phyloP scores from a whole-genome alignment of 2,888 invertebrate genomes.

The Seira ritae region DNA sequence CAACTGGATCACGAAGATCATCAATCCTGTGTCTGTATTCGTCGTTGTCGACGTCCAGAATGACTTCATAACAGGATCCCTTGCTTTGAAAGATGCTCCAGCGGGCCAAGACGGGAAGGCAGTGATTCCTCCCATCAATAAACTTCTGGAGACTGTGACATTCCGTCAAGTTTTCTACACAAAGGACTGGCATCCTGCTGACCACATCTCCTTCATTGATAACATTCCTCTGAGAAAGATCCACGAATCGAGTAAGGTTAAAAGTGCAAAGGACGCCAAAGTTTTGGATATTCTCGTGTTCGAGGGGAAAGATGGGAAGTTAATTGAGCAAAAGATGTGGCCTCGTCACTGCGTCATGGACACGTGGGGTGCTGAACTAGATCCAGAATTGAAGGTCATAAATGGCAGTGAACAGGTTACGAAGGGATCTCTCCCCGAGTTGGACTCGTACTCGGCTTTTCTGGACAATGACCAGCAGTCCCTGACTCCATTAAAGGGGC shows the following conservation, averaged over 20 bases:
- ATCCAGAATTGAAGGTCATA: conserved; percentile 87
- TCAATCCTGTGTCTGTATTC: conserved; percentile 90
- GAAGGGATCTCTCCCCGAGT: conserved; percentile 95
- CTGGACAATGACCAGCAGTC: conserved; percentile 97
- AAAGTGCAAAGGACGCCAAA: conserved; percentile 83
- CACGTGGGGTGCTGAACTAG: conserved; percentile 95
- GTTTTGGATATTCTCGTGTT: conserved; percentile 96
- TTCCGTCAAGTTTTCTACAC: conserved; percentile 96
- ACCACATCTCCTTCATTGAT: conserved; percentile 97
- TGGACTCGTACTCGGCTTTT: conserved; percentile 98
- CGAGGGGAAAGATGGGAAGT: conserved; percentile 79
- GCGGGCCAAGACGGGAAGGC: conserved; percentile 93
- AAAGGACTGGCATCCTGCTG: conserved; percentile 97
- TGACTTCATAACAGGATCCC: conserved; percentile 96
- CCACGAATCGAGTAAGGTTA: conserved; percentile 80
- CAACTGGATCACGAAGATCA: conserved; percentile 79
- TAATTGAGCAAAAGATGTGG: conserved; percentile 94
- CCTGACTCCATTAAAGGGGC: conserved; percentile 88
- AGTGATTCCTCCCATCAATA: conserved; percentile 94
- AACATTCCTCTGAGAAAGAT: conserved; percentile 87
- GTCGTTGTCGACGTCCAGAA: conserved; percentile 98
- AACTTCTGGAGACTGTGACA: conserved; percentile 85
- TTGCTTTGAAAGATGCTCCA: conserved; percentile 94
- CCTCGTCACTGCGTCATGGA: conserved; percentile 97
- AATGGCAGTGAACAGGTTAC: conserved; percentile 88